phyloP scores from a whole-genome alignment of 1,140 invertebrate species.

The Dendrolimus punctatus region DNA sequence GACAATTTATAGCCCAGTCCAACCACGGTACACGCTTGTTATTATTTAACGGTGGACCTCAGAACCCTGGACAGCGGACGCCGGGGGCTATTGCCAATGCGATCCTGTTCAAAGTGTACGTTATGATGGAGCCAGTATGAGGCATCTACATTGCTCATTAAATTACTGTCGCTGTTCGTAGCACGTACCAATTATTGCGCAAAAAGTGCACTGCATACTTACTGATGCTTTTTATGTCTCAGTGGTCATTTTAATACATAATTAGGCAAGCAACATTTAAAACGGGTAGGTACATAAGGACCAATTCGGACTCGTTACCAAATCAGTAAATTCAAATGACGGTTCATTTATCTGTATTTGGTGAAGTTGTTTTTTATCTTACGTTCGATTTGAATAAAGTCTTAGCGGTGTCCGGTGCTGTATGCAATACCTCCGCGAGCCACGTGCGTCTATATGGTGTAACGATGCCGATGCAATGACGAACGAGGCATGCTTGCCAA shows the following conservation, averaged over 20 bases:
- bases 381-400: slow-evolving; percentile 48
- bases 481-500: slow-evolving; percentile 27
- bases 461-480: slow-evolving; percentile 31
- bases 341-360: slow-evolving; percentile 28
- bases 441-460: slow-evolving; percentile 38
- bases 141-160: no score
- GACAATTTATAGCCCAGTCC: slow-evolving; percentile 60
- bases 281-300: slow-evolving; percentile 22
- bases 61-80: slow-evolving; percentile 33
- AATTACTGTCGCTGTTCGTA: no score
- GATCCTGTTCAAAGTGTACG: slow-evolving; percentile 26
- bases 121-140: no score
- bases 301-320: slow-evolving; percentile 37
- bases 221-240: slow-evolving; percentile 2
- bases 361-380: slow-evolving; percentile 34
- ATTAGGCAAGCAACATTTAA: not conserved
- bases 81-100: slow-evolving; percentile 47
- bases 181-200: no score
- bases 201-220: not conserved
- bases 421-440: slow-evolving; percentile 44
- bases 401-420: slow-evolving; percentile 42
- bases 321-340: slow-evolving; percentile 49
- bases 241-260: not conserved
- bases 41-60: slow-evolving; percentile 57
- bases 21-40: slow-evolving; percentile 47